Conservation (phyloP, 2,888 invertebrate species). For the Eristalis pertinax region DNA sequence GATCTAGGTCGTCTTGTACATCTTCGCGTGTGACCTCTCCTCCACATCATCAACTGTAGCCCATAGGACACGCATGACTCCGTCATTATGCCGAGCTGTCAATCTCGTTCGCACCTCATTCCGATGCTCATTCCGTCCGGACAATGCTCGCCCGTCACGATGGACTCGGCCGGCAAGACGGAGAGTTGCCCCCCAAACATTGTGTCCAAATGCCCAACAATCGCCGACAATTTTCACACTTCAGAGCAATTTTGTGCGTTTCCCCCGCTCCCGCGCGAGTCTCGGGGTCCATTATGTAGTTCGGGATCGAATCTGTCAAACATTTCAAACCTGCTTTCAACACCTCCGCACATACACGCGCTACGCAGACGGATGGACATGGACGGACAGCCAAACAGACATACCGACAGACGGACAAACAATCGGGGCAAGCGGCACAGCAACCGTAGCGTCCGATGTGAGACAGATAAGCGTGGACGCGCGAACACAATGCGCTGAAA, state of each 20-base stretch:
- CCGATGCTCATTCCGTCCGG: slow-evolving; percentile 45
- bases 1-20: slow-evolving; percentile 30
- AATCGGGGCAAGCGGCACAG: slow-evolving; percentile 33
- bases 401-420: slow-evolving; percentile 36
- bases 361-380: too few species aligned
- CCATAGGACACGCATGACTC: slow-evolving; percentile 65
- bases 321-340: slow-evolving; percentile 65
- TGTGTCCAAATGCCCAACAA: slow-evolving; percentile 52
- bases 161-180: neutral
- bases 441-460: slow-evolving; percentile 45
- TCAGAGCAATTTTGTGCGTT: slow-evolving; percentile 29
- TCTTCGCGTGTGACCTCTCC: slow-evolving; percentile 33
- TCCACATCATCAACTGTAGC: slow-evolving; percentile 15
- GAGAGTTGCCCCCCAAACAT: slow-evolving; percentile 4
- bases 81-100: slow-evolving; percentile 64
- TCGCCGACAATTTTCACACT: slow-evolving; percentile 65
- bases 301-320: slow-evolving; percentile 68
- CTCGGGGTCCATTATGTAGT: slow-evolving; percentile 11
- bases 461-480: slow-evolving; percentile 63
- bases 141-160: neutral
- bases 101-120: slow-evolving; percentile 70
- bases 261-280: too few species aligned
- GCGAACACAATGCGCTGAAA: slow-evolving; percentile 63
- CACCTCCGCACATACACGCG: slow-evolving; percentile 39
- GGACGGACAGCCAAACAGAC: neutral